These are phyloP conservation scores for Sphaerophoria rueppellii DNA, from an alignment of 2,888 invertebrate genomes.

Conservation along the genomic window DNA sequence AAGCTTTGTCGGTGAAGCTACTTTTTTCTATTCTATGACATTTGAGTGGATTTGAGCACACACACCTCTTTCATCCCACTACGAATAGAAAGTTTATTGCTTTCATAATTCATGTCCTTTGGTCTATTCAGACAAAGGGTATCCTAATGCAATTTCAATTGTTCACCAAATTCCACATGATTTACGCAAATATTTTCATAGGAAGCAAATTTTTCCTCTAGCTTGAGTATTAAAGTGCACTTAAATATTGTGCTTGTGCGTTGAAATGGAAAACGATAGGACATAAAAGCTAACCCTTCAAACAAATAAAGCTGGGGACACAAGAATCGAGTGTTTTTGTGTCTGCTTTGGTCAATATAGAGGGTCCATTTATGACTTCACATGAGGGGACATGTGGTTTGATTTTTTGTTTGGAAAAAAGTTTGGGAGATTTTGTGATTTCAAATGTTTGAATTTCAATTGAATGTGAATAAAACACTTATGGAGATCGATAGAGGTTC, in stretches of 20 bases:
- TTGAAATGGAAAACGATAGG: conserved; percentile 10
- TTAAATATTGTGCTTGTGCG: conserved; percentile 1
- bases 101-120: conserved; percentile 12
- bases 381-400: too few species aligned
- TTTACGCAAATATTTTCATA: conserved; percentile 29
- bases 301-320: neutral
- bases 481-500: too few species aligned
- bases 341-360: too few species aligned
- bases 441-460: too few species aligned
- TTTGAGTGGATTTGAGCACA: conserved; percentile 12
- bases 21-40: conserved; percentile 14
- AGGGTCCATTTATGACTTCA: too few species aligned
- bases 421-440: too few species aligned
- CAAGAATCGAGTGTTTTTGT: neutral
- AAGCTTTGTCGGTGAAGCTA: neutral
- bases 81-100: neutral
- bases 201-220: neutral
- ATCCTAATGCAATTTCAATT: conserved; percentile 31
- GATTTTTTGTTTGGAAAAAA: too few species aligned
- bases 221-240: conserved; percentile 19
- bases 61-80: neutral
- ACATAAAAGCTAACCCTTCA: neutral
- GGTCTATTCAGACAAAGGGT: conserved; percentile 11
- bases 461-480: too few species aligned
- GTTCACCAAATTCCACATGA: conserved; percentile 36